Evolutionary conservation across 1,140 invertebrate species (phyloP).

Genomic region (Sinonovacula constricta): DNA sequence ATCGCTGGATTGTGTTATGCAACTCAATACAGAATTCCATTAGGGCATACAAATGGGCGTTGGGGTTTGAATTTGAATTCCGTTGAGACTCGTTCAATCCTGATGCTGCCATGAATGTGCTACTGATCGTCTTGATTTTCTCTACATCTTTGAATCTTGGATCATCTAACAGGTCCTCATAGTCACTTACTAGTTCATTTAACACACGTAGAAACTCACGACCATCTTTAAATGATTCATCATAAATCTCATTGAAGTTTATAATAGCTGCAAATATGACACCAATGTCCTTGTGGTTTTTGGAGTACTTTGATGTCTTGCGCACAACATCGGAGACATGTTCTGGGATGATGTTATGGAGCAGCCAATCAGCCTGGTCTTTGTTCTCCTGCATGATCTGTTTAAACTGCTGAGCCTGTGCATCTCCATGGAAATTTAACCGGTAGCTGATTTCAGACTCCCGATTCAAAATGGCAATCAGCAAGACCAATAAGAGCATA

Average conservation of each 20-base stretch:
- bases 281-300: conserved; percentile 94
- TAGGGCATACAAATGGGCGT: conserved; percentile 90
- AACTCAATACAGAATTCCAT: conserved; percentile 94
- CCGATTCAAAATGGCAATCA: conserved; percentile 94
- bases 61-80: conserved; percentile 81
- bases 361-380: conserved; percentile 96
- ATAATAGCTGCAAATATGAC: conserved; percentile 97
- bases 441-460: conserved; percentile 97
- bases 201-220: conserved; percentile 95
- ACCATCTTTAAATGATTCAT: conserved; percentile 91
- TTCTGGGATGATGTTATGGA: conserved; percentile 97
- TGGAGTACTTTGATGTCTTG: conserved; percentile 94
- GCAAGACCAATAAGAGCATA: conserved; percentile 86
- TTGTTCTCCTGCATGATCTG: conserved; percentile 81
- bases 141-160: conserved; percentile 93
- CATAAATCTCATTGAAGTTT: conserved; percentile 97
- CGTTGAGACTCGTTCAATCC: conserved; percentile 89
- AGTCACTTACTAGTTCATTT: conserved; percentile 96
- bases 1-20: conserved; percentile 89
- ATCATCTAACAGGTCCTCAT: conserved; percentile 93
- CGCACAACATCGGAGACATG: conserved; percentile 96
- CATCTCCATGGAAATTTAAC: conserved; percentile 94
- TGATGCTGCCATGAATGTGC: conserved; percentile 98
- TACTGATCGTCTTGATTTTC: conserved; percentile 99
- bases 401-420: conserved; percentile 83